Conservation (phyloP, 2,888 invertebrate species). For the Meghimatium bilineatum region DNA sequence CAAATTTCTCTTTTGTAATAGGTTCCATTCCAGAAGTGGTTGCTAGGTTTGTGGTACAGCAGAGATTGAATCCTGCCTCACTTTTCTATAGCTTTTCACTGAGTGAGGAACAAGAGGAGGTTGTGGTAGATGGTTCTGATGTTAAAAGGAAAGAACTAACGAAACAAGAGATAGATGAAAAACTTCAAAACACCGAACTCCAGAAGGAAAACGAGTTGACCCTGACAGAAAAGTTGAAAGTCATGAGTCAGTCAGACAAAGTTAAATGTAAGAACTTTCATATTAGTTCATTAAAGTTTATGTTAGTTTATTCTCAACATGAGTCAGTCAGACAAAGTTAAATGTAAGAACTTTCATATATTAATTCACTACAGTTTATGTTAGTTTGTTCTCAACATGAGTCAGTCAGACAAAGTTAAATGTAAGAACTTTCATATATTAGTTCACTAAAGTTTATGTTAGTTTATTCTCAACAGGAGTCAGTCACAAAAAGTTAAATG, state of each 20-base stretch:
- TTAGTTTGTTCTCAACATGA: too few species aligned
- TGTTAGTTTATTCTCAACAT: too few species aligned
- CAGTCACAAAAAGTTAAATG: conserved; percentile 43
- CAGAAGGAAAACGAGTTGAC: conserved; percentile 17
- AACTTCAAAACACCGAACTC: not conserved
- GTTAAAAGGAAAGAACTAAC: conserved; percentile 45
- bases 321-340: conserved; percentile 34
- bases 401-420: conserved; percentile 39
- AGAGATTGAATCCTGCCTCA: conserved; percentile 62
- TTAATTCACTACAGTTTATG: too few species aligned
- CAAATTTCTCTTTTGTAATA: conserved; percentile 75
- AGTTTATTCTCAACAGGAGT: too few species aligned
- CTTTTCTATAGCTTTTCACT: conserved; percentile 53
- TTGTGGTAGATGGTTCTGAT: not conserved
- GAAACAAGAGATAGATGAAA: not conserved
- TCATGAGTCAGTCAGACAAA: conserved; percentile 37
- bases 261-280: conserved; percentile 40
- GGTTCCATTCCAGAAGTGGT: conserved; percentile 93
- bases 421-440: conserved; percentile 30
- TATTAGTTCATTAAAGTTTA: too few species aligned
- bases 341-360: conserved; percentile 35
- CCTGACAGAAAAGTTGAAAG: conserved; percentile 32
- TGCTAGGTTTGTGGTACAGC: conserved; percentile 88
- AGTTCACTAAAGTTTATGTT: too few species aligned
- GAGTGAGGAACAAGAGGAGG: conserved; percentile 14